These are phyloP conservation scores for Acanthornis magna DNA, from an alignment of 2,797 vertebrate genomes.

Conservation along the genomic window DNA sequence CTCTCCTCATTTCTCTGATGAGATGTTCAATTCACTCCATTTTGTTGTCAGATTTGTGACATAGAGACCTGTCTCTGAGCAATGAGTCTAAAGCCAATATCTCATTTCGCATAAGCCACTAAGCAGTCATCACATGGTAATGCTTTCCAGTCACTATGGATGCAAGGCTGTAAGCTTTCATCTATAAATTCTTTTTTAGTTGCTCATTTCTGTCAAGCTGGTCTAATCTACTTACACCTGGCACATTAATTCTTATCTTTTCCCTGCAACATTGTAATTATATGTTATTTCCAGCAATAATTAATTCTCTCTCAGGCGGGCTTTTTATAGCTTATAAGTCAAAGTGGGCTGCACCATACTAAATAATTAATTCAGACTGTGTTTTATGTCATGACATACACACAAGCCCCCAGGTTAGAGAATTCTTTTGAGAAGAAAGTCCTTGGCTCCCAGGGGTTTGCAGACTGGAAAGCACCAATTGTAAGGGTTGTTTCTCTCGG, in stretches of 20 bases:
- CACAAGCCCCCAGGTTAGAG: conserved; percentile 11
- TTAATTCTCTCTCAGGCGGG: conserved; percentile 68
- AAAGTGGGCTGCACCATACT: conserved; percentile 68
- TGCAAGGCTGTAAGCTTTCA: conserved; percentile 63
- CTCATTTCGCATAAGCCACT: conserved; percentile 62
- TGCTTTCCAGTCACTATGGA: conserved; percentile 40
- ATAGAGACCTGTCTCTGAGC: conserved; percentile 41
- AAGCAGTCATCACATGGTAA: conserved; percentile 51
- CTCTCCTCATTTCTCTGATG: neutral
- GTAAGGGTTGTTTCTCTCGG: conserved; percentile 11
- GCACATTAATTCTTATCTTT: conserved; percentile 77
- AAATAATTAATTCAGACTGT: conserved; percentile 71
- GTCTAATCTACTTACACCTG: conserved; percentile 76
- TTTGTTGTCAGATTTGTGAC: conserved; percentile 60
- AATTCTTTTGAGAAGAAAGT: conserved; percentile 59
- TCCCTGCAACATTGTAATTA: conserved; percentile 74
- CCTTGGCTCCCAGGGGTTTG: conserved; percentile 23
- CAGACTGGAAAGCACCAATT: conserved; percentile 40
- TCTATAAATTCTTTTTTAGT: conserved; percentile 70
- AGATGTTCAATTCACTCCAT: conserved; percentile 41
- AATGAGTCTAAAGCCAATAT: conserved; percentile 56
- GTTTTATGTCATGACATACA: conserved; percentile 70
- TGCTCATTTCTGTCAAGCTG: conserved; percentile 70
- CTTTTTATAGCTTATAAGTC: conserved; percentile 75
- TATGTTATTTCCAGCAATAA: conserved; percentile 76